phyloP scores from a whole-genome alignment of 2,888 invertebrate genomes.

The Petrophora chlorosata region DNA sequence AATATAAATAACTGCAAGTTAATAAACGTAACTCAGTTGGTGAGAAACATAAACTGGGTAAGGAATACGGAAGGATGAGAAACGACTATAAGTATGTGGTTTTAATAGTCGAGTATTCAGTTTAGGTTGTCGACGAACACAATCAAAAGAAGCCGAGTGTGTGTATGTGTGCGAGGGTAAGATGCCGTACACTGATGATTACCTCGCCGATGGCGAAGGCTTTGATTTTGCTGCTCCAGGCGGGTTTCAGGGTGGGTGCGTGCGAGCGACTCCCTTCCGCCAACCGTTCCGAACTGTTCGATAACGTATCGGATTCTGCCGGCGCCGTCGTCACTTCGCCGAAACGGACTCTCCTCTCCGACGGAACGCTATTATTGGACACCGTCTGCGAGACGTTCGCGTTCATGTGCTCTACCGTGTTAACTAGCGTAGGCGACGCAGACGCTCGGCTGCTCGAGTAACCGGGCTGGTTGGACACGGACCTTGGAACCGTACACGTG shows the following conservation, averaged over 20 bases:
- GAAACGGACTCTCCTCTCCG: constrained; percentile 80
- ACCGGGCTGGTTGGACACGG: constrained; percentile 55
- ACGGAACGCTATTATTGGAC: constrained; percentile 62
- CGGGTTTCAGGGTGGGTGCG: constrained; percentile 72
- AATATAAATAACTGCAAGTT: constrained; percentile 77
- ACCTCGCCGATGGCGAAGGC: constrained; percentile 84
- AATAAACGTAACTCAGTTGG: constrained; percentile 57
- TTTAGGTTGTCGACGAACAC: constrained; percentile 78
- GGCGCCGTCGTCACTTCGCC: constrained; percentile 74
- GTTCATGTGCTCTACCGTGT: constrained; percentile 66
- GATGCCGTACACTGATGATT: constrained; percentile 77
- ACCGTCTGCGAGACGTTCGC: constrained; percentile 63
- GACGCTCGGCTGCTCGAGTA: constrained; percentile 52
- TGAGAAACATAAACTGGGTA: constrained; percentile 62
- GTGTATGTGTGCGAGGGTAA: constrained; percentile 66
- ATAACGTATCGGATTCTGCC: constrained; percentile 65
- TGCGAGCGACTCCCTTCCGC: constrained; percentile 67
- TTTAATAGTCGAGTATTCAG: constrained; percentile 61
- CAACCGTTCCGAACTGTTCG: constrained; percentile 66
- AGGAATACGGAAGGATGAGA: constrained; percentile 65
- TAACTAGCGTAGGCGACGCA: constrained; percentile 54
- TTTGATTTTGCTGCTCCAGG: constrained; percentile 82
- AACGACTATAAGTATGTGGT: constrained; percentile 51
- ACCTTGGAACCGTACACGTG: constrained; percentile 66
- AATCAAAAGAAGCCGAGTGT: constrained; percentile 80